Evolutionary conservation across 2,888 invertebrate species (phyloP).

Genomic region (Dendrolimus houi): DNA sequence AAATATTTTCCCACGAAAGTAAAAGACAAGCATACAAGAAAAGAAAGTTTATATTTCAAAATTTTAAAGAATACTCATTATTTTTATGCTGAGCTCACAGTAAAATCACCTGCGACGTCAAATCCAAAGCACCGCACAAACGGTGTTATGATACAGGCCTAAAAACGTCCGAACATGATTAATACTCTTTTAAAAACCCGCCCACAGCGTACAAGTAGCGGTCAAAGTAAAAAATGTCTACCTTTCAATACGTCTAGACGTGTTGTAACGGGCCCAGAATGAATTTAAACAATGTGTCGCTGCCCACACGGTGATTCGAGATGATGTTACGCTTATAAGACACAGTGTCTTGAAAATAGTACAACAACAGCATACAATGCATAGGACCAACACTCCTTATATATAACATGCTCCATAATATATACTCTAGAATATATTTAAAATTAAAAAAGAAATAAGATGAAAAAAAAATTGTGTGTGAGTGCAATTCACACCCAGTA

Average conservation of each 20-base stretch:
- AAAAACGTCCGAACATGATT: slow-evolving; percentile 32
- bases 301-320: slow-evolving; percentile 11
- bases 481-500: too few relatives aligned
- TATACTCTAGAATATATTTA: too few relatives aligned
- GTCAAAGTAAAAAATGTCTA: slow-evolving; percentile 49
- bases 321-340: not conserved
- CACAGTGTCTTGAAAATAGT: not conserved
- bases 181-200: slow-evolving; percentile 38
- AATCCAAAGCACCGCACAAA: slow-evolving; percentile 2
- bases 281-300: slow-evolving; percentile 25
- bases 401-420: too few relatives aligned
- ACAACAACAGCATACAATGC: not conserved
- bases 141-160: slow-evolving; percentile 1
- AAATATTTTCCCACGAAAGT: not conserved
- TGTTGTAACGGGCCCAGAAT: slow-evolving; percentile 1
- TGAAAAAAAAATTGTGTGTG: too few relatives aligned
- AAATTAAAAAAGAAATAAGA: too few relatives aligned
- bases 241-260: slow-evolving; percentile 51
- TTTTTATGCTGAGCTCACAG: not conserved
- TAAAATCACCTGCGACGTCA: not conserved
- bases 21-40: not conserved
- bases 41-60: not conserved
- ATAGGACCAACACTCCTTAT: too few relatives aligned
- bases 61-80: not conserved
- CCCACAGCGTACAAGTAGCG: slow-evolving; percentile 38